These are phyloP conservation scores for Balanococcus diminutus DNA, from an alignment of 2,888 invertebrate species.

Conservation along the genomic window DNA sequence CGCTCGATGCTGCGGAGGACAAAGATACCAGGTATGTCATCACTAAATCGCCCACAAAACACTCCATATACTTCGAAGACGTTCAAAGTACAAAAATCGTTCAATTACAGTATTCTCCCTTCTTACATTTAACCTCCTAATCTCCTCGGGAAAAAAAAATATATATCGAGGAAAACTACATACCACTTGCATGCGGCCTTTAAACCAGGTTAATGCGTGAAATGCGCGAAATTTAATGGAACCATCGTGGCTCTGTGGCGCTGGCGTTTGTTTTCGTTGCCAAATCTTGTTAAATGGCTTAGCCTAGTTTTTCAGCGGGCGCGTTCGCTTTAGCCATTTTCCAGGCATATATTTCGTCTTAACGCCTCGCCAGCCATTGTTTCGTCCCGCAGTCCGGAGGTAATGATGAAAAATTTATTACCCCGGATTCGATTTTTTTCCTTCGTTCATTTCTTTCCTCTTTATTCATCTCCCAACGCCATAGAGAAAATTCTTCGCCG, in stretches of 20 bases:
- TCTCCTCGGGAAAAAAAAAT: neutral
- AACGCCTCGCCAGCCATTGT: slow-evolving; percentile 34
- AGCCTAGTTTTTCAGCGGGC: slow-evolving; percentile 25
- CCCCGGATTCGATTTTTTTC: slow-evolving; percentile 16
- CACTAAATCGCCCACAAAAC: slow-evolving; percentile 55
- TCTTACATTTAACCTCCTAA: neutral
- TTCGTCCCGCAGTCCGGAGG: slow-evolving; percentile 8
- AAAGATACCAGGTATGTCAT: slow-evolving; percentile 80
- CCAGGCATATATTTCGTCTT: slow-evolving; percentile 34
- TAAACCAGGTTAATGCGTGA: slow-evolving; percentile 19
- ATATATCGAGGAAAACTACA: neutral
- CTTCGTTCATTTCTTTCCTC: neutral
- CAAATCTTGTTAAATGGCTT: slow-evolving; percentile 39
- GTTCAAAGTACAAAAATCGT: neutral
- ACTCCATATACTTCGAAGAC: neutral
- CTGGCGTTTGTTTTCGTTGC: slow-evolving; percentile 38
- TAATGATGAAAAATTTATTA: slow-evolving; percentile 29
- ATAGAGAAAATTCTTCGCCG: neutral
- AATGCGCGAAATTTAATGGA: slow-evolving; percentile 19
- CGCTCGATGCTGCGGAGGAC: slow-evolving; percentile 79
- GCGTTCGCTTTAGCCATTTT: slow-evolving; percentile 30
- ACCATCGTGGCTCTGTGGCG: slow-evolving; percentile 26
- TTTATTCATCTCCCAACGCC: neutral
- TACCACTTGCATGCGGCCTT: neutral
- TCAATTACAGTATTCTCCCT: neutral